Percentiles rank a stretch among this genome's conserved stretches.
Conservation (phyloP, 2,797 vertebrate species). For the Gouania willdenowi region DNA sequence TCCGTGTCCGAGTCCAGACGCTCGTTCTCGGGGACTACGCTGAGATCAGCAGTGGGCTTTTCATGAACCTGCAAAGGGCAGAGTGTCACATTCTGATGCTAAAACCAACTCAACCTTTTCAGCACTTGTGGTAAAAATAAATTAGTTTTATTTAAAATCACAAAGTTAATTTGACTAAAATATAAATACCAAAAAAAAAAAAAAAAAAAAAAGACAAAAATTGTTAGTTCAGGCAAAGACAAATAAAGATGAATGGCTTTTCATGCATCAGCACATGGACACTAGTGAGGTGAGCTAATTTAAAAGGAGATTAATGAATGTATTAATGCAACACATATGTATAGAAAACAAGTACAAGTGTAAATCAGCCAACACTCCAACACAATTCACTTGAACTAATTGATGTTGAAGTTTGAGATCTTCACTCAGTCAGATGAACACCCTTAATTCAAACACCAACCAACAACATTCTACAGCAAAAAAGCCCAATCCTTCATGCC, state of each 20-base stretch:
- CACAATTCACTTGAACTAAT: too few relatives aligned
- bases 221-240: constrained; percentile 43
- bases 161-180: neutral
- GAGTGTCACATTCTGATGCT: constrained; percentile 3
- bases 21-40: constrained; percentile 79
- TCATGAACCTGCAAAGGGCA: constrained; percentile 63
- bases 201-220: too few relatives aligned
- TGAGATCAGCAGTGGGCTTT: constrained; percentile 69
- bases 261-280: constrained; percentile 51
- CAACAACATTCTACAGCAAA: constrained; percentile 19
- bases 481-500: constrained; percentile 14
- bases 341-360: too few relatives aligned
- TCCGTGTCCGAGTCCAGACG: constrained; percentile 78
- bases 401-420: neutral
- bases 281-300: too few relatives aligned
- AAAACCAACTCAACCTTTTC: neutral
- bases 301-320: too few relatives aligned
- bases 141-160: too few relatives aligned
- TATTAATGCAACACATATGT: too few relatives aligned
- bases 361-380: too few relatives aligned
- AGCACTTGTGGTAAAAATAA: too few relatives aligned
- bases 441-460: too few relatives aligned
- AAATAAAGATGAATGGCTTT: neutral
- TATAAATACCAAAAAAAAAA: too few relatives aligned
- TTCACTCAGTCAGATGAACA: too few relatives aligned